Evolutionary conservation across 2,888 invertebrate genomes (phyloP).

Genomic region (Amblyjoppa fuscipennis): DNA sequence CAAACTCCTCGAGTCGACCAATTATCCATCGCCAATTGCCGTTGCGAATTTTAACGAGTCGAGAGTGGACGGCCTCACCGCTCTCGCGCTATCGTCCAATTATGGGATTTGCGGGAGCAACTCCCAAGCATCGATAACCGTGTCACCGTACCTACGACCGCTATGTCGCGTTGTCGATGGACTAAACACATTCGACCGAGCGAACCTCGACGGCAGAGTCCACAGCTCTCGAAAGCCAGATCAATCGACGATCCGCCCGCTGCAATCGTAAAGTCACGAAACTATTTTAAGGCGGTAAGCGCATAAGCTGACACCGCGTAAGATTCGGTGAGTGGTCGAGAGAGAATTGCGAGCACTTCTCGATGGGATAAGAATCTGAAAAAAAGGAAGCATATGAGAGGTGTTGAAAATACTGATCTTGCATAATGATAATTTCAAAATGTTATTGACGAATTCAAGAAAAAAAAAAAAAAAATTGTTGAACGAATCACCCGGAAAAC

Average conservation of each 20-base stretch:
- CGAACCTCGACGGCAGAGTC: background rate
- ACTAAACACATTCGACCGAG: background rate
- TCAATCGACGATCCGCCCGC: background rate
- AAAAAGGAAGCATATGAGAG: too few relatives aligned
- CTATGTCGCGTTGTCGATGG: background rate
- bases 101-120: constrained; percentile 50
- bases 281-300: too few relatives aligned
- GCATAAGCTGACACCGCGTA: too few relatives aligned
- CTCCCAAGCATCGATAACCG: constrained; percentile 26
- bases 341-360: too few relatives aligned
- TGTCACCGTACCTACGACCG: background rate
- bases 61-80: constrained; percentile 18
- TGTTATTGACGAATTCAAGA: too few relatives aligned
- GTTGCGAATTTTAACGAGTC: constrained; percentile 68
- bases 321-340: too few relatives aligned
- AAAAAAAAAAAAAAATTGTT: too few relatives aligned
- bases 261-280: background rate
- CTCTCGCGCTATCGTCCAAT: constrained; percentile 41
- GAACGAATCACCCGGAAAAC: too few relatives aligned
- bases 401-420: too few relatives aligned
- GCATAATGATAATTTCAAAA: too few relatives aligned
- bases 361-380: too few relatives aligned
- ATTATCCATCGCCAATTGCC: constrained; percentile 67
- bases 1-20: constrained; percentile 64
- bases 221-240: background rate